Evolutionary conservation across 2,113 vertebrate genomes (phyloP).

Genomic region (Sander vitreus): DNA sequence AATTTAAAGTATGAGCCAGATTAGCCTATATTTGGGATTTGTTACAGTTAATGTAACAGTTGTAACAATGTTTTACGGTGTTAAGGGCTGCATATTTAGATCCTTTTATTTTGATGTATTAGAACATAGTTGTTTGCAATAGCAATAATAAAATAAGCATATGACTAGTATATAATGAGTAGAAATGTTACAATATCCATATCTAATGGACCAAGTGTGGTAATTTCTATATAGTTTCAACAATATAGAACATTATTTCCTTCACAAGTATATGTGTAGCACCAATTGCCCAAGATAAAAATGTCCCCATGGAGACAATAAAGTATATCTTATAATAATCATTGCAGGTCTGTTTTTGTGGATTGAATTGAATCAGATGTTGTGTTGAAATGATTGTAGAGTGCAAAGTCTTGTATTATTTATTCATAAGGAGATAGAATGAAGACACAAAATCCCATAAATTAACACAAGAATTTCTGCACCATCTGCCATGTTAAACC

Average conservation of each 20-base stretch:
- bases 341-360: not conserved
- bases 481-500: conserved; percentile 28
- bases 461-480: conserved; percentile 13
- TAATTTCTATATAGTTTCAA: not conserved
- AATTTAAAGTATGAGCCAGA: not conserved
- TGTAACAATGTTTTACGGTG: not conserved
- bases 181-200: not conserved
- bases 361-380: not conserved
- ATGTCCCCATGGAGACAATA: no score
- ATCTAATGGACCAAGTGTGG: not conserved
- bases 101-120: not conserved
- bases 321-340: no score
- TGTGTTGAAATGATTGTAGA: not conserved
- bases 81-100: not conserved
- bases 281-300: no score
- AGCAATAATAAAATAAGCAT: not conserved
- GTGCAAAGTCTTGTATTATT: not conserved
- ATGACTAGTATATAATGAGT: not conserved
- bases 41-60: not conserved
- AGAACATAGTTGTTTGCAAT: not conserved
- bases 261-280: not conserved
- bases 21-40: not conserved
- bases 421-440: not conserved
- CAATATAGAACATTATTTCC: not conserved
- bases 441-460: conserved; percentile 4